A percentile compares a stretch with the other conserved stretches of the same genome.
These are phyloP conservation scores for Drosophila yakuba DNA, from an alignment of 1,140 invertebrate species.

Conservation along the genomic window DNA sequence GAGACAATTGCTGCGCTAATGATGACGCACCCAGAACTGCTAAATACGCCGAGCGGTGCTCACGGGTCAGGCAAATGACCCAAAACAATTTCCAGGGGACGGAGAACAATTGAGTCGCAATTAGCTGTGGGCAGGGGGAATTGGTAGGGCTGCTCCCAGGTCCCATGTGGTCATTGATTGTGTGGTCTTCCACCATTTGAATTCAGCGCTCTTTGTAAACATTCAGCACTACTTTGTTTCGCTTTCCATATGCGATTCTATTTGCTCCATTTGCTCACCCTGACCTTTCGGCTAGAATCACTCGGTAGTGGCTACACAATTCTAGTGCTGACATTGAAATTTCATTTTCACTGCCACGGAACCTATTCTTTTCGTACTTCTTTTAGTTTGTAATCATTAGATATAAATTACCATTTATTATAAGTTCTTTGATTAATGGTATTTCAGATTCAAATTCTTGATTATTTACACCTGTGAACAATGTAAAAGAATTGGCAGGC, in stretches of 20 bases:
- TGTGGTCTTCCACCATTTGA: slow-evolving; percentile 24
- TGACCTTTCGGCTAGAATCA: slow-evolving; percentile 31
- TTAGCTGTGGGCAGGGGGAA: slow-evolving; percentile 8
- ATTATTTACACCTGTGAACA: too few relatives aligned
- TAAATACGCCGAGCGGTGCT: slow-evolving; percentile 15
- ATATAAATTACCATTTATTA: neutral
- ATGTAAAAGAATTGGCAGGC: too few relatives aligned
- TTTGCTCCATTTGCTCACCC: slow-evolving; percentile 21
- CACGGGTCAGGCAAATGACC: slow-evolving; percentile 50
- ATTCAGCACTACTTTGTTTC: slow-evolving; percentile 26
- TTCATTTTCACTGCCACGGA: slow-evolving; percentile 40
- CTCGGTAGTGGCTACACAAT: slow-evolving; percentile 11
- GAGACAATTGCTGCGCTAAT: slow-evolving; percentile 46
- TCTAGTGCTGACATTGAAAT: slow-evolving; percentile 43
- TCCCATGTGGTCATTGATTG: slow-evolving; percentile 36
- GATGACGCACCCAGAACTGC: slow-evolving; percentile 41
- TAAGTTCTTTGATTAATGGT: slow-evolving; percentile 9
- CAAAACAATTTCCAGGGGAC: slow-evolving; percentile 33
- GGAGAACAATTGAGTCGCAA: slow-evolving; percentile 32
- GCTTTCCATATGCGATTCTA: slow-evolving; percentile 22
- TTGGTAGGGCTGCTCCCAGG: neutral
- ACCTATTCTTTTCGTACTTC: neutral
- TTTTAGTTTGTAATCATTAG: neutral
- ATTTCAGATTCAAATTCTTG: too few relatives aligned
- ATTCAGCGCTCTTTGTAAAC: slow-evolving; percentile 23